A percentile compares a stretch with the other conserved stretches of the same genome.
Evolutionary conservation across 1,140 invertebrate genomes (phyloP).

Genomic region (Lepidotrigona ventralis): DNA sequence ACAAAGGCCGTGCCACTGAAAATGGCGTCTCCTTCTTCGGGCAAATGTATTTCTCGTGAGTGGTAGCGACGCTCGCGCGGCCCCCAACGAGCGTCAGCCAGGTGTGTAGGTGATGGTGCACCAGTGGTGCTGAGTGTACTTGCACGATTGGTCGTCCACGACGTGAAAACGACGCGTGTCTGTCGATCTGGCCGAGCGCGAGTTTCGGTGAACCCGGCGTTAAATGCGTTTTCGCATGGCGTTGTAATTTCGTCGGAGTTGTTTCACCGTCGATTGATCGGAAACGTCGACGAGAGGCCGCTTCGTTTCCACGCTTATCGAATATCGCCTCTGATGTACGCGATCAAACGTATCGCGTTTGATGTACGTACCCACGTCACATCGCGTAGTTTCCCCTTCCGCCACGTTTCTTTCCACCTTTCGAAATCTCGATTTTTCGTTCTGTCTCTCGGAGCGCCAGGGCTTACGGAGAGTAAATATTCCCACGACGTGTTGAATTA

Average conservation of each 20-base stretch:
- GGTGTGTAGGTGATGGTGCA: neutral
- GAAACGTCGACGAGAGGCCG: conserved; percentile 29
- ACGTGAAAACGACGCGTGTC: neutral
- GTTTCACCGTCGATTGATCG: conserved; percentile 48
- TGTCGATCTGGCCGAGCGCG: neutral
- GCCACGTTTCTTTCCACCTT: neutral
- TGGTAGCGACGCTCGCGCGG: conserved; percentile 35
- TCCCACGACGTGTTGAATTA: too few relatives aligned
- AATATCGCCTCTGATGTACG: conserved; percentile 14
- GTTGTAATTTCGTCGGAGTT: conserved; percentile 49
- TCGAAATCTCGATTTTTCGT: neutral
- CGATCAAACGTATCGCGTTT: neutral
- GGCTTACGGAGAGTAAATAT: too few relatives aligned
- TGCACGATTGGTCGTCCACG: neutral
- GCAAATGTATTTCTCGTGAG: conserved; percentile 59
- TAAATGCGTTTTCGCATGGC: conserved; percentile 49
- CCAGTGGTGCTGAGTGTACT: neutral
- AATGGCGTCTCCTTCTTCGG: conserved; percentile 62
- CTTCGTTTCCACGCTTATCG: conserved; percentile 26
- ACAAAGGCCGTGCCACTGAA: conserved; percentile 55
- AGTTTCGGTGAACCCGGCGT: conserved; percentile 45
- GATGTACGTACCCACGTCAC: neutral
- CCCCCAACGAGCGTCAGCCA: neutral
- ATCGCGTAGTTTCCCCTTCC: too few relatives aligned
- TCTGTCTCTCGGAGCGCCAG: too few relatives aligned